phyloP scores from a whole-genome alignment of 2,113 vertebrate species.

The Acinonyx jubatus region DNA sequence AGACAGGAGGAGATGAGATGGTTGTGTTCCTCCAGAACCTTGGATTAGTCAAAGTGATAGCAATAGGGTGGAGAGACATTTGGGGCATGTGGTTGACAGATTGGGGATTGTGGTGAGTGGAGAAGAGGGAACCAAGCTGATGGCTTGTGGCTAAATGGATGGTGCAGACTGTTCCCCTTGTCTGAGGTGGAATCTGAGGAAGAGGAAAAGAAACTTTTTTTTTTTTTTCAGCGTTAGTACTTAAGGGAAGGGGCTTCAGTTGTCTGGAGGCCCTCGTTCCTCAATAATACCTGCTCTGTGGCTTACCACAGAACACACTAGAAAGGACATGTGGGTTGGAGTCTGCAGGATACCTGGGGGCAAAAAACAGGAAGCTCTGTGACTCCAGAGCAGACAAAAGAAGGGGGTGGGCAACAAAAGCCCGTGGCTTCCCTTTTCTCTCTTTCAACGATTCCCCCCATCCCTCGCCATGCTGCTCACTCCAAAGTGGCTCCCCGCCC shows the following conservation, averaged over 20 bases:
- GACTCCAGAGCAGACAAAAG: neutral
- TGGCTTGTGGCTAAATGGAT: no score
- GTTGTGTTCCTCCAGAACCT: no score
- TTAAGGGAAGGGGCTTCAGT: neutral
- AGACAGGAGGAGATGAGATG: neutral
- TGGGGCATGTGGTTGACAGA: rapidly evolving
- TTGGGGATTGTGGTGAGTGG: neutral
- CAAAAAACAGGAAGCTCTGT: neutral
- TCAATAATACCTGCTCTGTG: rapidly evolving
- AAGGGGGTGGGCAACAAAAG: neutral
- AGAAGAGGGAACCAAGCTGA: neutral
- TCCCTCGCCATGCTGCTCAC: neutral
- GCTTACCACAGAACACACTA: neutral
- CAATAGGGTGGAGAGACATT: neutral
- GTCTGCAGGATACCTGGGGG: neutral
- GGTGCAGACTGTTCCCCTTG: neutral
- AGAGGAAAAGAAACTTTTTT: neutral
- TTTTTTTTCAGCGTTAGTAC: no score
- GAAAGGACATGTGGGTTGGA: neutral
- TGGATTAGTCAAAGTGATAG: neutral
- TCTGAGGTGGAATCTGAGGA: neutral
- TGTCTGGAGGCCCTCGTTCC: neutral
- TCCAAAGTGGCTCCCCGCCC: neutral
- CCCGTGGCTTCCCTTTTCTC: neutral
- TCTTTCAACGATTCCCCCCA: neutral